Base-by-base conservation (phyloP, 2,797 vertebrate genomes). In the Borostomias antarcticus region DNA sequence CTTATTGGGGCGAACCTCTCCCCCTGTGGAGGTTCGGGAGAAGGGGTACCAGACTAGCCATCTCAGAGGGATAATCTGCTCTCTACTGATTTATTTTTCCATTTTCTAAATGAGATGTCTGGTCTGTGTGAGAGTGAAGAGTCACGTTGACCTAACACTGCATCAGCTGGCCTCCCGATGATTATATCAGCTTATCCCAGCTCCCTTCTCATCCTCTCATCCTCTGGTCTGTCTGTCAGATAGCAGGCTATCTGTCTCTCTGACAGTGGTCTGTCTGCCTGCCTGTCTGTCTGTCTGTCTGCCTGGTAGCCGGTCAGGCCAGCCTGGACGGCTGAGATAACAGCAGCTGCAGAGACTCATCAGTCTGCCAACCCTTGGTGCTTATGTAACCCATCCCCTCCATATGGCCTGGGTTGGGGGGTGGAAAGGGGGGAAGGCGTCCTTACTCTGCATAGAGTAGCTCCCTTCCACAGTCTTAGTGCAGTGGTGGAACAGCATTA, bases 381-480 rank as follows among this genome's bases (percentile, higher is more conserved):
- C 77, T 89, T 90, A 87, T 59, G 82, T 62, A 91, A 89, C 43
- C 26, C 40, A 62, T 58, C 51, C 56, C 60, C 57, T 21, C 73
- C 77, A 81, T 69, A 78, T 84, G 79, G 68, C 68, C 19, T 11
- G n/a, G 23, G 6, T 1, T 23, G 26, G n/a, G 26, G n/a, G 19
- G 26, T 6, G 15, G 40, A 17, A 5, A 17, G 40, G 40, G 13
- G n/a, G 15, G 15, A 9, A 7, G 40, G 40, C 13, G 1, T 13
- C 40, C 40, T 33, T 47, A 30, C 50, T 52, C 13, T 13, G 52
- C 64, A 30, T 11, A 45, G 23, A 23, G 50, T 59, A 65, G 43
- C 69, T 11, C 30, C 40, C 19, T 23, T 11, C 19, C 11, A 30
- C 56, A 61, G 13, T 48, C 58, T 75, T 65, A 25, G 21, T 32